Evolutionary conservation across 2,888 invertebrate species (phyloP).

Genomic region (Drosophila dives): DNA sequence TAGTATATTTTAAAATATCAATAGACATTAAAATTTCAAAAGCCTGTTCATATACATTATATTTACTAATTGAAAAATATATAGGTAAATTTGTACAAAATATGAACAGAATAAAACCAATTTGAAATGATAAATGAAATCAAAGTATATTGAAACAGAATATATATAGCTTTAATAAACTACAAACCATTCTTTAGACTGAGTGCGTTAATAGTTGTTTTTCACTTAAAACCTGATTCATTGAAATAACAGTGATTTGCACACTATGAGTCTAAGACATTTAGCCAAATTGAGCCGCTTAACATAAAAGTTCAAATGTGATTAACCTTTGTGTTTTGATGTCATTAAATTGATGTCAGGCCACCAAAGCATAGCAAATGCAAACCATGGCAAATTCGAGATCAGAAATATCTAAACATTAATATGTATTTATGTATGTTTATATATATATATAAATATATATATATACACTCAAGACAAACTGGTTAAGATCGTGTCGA

Average conservation of each 20-base stretch:
- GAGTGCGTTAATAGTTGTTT: not conserved
- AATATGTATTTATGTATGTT: too few relatives aligned
- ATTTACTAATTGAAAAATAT: too few relatives aligned
- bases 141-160: not conserved
- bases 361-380: slow-evolving; percentile 33
- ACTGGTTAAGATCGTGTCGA: slow-evolving; percentile 58
- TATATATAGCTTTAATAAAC: not conserved
- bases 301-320: slow-evolving; percentile 72
- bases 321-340: slow-evolving; percentile 74
- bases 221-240: not conserved
- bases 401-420: slow-evolving; percentile 5
- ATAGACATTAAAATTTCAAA: not conserved
- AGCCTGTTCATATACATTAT: not conserved
- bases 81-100: too few relatives aligned
- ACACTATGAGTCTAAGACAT: slow-evolving; percentile 5
- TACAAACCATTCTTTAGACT: too few relatives aligned
- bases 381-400: slow-evolving; percentile 37
- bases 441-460: slow-evolving; percentile 2
- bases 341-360: slow-evolving; percentile 67
- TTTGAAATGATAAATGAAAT: not conserved
- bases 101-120: not conserved
- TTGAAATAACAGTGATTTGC: not conserved
- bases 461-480: slow-evolving; percentile 27
- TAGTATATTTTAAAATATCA: too few relatives aligned
- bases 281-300: not conserved